Conservation (phyloP, 2,113 vertebrate genomes). For the Aythya baeri region DNA sequence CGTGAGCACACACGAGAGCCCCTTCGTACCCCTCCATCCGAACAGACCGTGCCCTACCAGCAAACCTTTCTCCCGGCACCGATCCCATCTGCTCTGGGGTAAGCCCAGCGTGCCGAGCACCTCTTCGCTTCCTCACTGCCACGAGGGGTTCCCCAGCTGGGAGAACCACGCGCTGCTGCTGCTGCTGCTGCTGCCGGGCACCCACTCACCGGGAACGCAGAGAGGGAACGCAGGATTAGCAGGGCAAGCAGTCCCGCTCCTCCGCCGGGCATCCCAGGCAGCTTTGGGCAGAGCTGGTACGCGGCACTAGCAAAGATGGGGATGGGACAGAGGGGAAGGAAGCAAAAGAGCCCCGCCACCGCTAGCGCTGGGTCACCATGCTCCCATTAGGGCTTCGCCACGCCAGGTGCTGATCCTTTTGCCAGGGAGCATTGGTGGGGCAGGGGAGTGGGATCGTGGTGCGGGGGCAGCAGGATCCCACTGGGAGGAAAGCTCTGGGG, state of each 20-base stretch:
- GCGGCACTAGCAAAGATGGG: not conserved
- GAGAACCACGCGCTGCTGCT: not conserved
- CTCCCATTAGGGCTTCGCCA: not conserved
- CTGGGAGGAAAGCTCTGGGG: not conserved
- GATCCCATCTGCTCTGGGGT: not conserved
- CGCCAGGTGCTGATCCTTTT: not conserved
- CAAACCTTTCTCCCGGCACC: not conserved
- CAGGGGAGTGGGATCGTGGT: not conserved
- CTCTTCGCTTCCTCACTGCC: not conserved
- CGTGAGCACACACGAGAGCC: not conserved
- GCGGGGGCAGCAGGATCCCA: not conserved
- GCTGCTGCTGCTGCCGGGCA: not conserved
- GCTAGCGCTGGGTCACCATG: not conserved
- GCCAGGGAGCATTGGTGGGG: not conserved
- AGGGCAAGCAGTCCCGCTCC: not conserved
- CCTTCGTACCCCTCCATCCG: not conserved
- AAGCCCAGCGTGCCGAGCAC: not conserved
- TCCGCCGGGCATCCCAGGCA: rapidly evolving
- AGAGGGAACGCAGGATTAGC: not conserved
- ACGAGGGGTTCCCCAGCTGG: not conserved
- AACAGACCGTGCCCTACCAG: not conserved
- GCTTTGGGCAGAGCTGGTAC: not conserved
- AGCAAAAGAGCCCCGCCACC: not conserved
- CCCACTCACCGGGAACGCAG: not conserved
- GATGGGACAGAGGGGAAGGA: too few relatives aligned